Evolutionary conservation across 2,888 invertebrate species (phyloP).

Genomic region (Rhyacophila evoluta): DNA sequence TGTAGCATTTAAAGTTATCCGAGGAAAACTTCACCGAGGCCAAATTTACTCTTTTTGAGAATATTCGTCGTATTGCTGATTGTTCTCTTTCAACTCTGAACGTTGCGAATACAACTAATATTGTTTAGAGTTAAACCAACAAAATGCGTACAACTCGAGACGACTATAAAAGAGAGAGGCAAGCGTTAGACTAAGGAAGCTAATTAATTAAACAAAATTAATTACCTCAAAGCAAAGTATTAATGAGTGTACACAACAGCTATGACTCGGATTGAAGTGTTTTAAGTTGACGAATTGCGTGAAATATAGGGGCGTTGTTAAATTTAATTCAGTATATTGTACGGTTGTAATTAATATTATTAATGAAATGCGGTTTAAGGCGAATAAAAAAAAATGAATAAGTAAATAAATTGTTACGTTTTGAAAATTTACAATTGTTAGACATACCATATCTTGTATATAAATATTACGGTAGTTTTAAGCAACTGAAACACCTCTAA

Average conservation of each 20-base stretch:
- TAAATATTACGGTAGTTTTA: no score
- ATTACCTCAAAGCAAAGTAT: not conserved
- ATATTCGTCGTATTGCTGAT: not conserved
- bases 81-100: not conserved
- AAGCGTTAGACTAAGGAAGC: not conserved
- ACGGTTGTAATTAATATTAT: no score
- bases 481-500: no score
- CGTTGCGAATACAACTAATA: not conserved
- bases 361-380: no score
- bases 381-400: no score
- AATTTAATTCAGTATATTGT: no score
- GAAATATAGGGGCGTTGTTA: no score
- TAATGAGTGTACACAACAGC: not conserved
- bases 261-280: not conserved
- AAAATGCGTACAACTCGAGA: not conserved
- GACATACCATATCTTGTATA: no score
- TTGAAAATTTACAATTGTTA: no score
- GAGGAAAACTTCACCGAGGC: not conserved
- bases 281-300: not conserved
- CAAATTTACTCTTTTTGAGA: not conserved
- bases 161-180: not conserved
- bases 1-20: no score
- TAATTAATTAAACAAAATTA: slow-evolving; percentile 1
- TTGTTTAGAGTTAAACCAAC: not conserved
- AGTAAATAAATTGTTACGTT: no score